Conservation (phyloP, 2,113 vertebrate genomes). For the Hippocampus abdominalis region DNA sequence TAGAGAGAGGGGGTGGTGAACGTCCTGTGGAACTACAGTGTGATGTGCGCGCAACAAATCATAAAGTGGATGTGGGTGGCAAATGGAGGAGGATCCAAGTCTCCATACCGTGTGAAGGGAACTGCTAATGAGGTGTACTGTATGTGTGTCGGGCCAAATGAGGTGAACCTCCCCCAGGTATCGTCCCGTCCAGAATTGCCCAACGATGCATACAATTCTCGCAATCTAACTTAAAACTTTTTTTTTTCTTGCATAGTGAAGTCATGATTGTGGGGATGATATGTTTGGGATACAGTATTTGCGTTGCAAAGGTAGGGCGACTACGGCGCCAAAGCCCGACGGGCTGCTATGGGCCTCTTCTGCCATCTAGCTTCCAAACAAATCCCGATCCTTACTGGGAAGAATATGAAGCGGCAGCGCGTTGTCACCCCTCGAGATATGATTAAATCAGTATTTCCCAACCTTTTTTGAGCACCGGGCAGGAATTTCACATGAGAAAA, state of each 20-base stretch:
- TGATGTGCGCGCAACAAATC: constrained; percentile 60
- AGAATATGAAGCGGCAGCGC: not conserved
- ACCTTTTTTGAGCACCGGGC: not conserved
- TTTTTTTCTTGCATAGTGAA: constrained; percentile 46
- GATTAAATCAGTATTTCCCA: not conserved
- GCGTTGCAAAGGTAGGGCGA: constrained; percentile 61
- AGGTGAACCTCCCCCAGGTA: constrained; percentile 9
- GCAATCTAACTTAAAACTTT: constrained; percentile 58
- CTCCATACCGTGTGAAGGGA: constrained; percentile 23
- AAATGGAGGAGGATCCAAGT: constrained; percentile 11
- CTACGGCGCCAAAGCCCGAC: constrained; percentile 50
- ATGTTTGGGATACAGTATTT: constrained; percentile 49
- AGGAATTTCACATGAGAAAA: no score
- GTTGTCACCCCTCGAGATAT: not conserved
- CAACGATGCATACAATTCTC: constrained; percentile 50
- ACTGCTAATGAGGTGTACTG: not conserved
- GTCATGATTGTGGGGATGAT: constrained; percentile 51
- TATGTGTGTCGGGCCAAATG: not conserved
- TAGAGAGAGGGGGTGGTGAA: not conserved
- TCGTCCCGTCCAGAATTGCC: constrained; percentile 23
- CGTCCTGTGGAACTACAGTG: constrained; percentile 20
- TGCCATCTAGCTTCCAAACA: constrained; percentile 69
- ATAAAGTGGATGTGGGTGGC: constrained; percentile 47
- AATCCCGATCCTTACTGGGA: constrained; percentile 47
- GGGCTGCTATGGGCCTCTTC: constrained; percentile 65